Evolutionary conservation across 2,888 invertebrate genomes (phyloP).

Genomic region (Tinea trinotella): DNA sequence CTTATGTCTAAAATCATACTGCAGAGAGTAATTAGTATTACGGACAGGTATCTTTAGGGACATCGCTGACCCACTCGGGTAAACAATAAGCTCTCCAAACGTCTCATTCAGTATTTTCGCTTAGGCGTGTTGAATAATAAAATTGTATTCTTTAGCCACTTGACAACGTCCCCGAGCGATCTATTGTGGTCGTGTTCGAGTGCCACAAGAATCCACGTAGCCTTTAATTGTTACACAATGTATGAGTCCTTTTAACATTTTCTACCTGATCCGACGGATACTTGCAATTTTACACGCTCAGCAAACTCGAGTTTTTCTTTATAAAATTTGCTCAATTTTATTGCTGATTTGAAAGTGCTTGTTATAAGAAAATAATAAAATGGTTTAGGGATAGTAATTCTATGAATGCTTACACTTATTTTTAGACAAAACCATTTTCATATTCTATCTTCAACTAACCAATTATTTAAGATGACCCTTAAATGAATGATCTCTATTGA

Average conservation of each 20-base stretch:
- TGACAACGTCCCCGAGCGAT: slow-evolving; percentile 33
- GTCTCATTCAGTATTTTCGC: slow-evolving; percentile 40
- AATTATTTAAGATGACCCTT: slow-evolving; percentile 34
- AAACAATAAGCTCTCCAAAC: slow-evolving; percentile 38
- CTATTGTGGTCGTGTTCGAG: slow-evolving; percentile 44
- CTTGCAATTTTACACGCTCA: no score
- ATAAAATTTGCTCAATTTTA: no score
- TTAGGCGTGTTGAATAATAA: slow-evolving; percentile 46
- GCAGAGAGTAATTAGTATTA: background rate
- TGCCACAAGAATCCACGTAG: slow-evolving; percentile 21
- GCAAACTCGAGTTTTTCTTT: background rate
- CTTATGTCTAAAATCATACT: no score
- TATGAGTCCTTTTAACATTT: slow-evolving; percentile 32
- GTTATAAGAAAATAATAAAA: no score
- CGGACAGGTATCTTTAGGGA: background rate
- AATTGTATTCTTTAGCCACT: slow-evolving; percentile 40
- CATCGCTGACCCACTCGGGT: slow-evolving; percentile 32
- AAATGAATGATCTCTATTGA: slow-evolving; percentile 39
- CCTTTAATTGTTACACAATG: slow-evolving; percentile 41
- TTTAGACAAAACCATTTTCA: no score
- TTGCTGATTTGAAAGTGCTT: no score
- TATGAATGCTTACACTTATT: no score
- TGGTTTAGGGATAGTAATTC: no score
- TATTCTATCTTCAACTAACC: no score
- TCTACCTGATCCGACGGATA: slow-evolving; percentile 23